Conservation (phyloP, 2,888 invertebrate species). For the Cataglyphis livida region DNA sequence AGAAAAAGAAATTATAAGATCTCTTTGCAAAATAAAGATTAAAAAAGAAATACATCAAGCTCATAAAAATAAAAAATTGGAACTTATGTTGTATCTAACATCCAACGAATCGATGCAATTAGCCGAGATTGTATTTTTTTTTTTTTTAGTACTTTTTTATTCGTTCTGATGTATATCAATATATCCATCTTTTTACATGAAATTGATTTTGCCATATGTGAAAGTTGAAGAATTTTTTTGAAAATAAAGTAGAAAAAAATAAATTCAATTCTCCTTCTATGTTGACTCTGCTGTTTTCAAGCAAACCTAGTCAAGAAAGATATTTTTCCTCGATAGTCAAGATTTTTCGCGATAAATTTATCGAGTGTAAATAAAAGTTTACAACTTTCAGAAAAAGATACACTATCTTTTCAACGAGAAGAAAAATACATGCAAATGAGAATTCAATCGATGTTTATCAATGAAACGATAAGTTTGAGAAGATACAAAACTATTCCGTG, state of each 20-base stretch:
- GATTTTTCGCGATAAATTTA: background rate
- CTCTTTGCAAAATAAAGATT: background rate
- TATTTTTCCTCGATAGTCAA: background rate
- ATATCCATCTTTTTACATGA: background rate
- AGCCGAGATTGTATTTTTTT: background rate
- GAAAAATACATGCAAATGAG: background rate
- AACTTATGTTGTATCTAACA: background rate
- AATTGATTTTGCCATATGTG: background rate
- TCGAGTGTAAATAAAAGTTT: background rate
- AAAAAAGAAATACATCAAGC: background rate
- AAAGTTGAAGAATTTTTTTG: background rate
- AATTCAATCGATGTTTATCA: background rate
- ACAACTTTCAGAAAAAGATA: background rate
- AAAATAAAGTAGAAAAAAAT: background rate
- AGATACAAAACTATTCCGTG: background rate
- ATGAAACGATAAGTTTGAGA: background rate
- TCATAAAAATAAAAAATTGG: background rate
- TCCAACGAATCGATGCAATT: background rate
- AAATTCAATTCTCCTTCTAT: background rate
- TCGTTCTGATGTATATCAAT: no score
- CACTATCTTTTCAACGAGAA: background rate
- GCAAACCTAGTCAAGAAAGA: background rate
- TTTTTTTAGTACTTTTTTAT: background rate
- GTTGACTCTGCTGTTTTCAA: background rate
- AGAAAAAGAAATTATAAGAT: background rate